These are phyloP conservation scores for Danio rerio DNA, from an alignment of 2,113 vertebrate genomes.

Conservation along the genomic window GRCz12tu NC_133195.1:44420501-44421000, in stretches of 20 bases:
- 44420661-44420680: slow-evolving; percentile 46
- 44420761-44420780: neutral
- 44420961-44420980: too few species aligned
- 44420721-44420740: neutral
- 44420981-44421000: too few species aligned
- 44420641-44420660: slow-evolving; percentile 34
- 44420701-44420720: slow-evolving; percentile 18
- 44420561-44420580: slow-evolving; percentile 19
- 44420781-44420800: neutral
- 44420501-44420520: slow-evolving; percentile 46
- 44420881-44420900: too few species aligned
- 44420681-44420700: slow-evolving; percentile 40
- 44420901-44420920: too few species aligned
- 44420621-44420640: slow-evolving; percentile 33
- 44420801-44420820: neutral
- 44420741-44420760: neutral
- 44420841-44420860: too few species aligned
- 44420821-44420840: too few species aligned
- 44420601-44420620: slow-evolving; percentile 43
- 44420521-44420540: slow-evolving; percentile 14
- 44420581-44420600: neutral
- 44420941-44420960: too few species aligned
- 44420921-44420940: too few species aligned
- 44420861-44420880: too few species aligned
- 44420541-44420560: slow-evolving; percentile 43